phyloP scores from a whole-genome alignment of 1,140 invertebrate genomes.

The Diprion similis region DNA sequence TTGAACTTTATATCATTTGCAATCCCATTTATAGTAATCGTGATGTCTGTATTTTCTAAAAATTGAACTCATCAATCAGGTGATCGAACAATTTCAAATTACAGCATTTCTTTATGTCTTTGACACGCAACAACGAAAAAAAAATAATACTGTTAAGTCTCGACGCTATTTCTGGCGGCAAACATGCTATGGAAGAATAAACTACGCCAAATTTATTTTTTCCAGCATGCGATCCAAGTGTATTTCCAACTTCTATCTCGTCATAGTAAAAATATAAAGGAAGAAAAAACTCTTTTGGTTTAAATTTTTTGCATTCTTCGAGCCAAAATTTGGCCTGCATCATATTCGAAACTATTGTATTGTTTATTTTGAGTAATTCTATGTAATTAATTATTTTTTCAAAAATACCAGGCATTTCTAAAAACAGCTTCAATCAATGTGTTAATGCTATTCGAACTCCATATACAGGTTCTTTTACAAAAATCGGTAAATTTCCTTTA shows the following conservation, averaged over 20 bases:
- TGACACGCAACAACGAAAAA: slow-evolving; percentile 15
- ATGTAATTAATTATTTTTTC: slow-evolving; percentile 20
- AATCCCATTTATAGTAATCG: slow-evolving; percentile 22
- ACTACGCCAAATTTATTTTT: slow-evolving; percentile 22
- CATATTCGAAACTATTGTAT: slow-evolving; percentile 22
- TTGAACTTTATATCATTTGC: slow-evolving; percentile 29
- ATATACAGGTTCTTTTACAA: not conserved
- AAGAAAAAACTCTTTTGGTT: slow-evolving; percentile 18
- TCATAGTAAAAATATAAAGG: slow-evolving; percentile 24
- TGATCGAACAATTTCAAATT: not conserved
- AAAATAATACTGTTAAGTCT: slow-evolving; percentile 25
- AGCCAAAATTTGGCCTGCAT: slow-evolving; percentile 21
- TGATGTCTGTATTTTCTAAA: not conserved
- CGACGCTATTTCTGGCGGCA: slow-evolving; percentile 21
- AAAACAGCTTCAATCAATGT: slow-evolving; percentile 18
- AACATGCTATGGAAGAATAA: slow-evolving; percentile 19
- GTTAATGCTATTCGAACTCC: not conserved
- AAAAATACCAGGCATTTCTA: slow-evolving; percentile 13
- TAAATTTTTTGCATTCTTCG: slow-evolving; percentile 17
- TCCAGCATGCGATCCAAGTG: slow-evolving; percentile 10
- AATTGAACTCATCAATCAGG: not conserved
- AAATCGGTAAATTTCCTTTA: not conserved
- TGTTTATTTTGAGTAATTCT: slow-evolving; percentile 7
- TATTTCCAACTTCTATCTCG: slow-evolving; percentile 24
- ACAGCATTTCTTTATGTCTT: slow-evolving; percentile 19